Conservation (phyloP, 1,140 invertebrate genomes). For the Drosophila kohkoa region DNA sequence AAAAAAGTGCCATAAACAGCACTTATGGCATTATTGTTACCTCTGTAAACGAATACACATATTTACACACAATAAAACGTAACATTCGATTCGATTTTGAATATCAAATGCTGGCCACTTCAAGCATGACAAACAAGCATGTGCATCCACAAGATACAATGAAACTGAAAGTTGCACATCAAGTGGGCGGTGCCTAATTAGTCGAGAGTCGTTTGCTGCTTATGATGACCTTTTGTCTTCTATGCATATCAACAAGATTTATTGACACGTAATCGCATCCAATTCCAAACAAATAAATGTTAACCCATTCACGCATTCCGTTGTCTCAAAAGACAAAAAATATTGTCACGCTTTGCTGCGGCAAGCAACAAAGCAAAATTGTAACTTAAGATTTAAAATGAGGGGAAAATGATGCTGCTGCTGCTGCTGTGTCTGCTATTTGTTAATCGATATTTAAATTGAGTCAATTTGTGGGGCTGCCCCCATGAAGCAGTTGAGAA, state of each 20-base stretch:
- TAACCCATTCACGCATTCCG: constrained; percentile 14
- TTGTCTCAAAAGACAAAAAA: constrained; percentile 16
- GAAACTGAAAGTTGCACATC: constrained; percentile 42
- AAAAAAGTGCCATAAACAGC: constrained; percentile 52
- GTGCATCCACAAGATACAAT: constrained; percentile 51
- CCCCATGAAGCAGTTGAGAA: constrained; percentile 35
- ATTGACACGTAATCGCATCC: constrained; percentile 38
- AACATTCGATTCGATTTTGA: constrained; percentile 18
- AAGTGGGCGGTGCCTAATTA: constrained; percentile 72
- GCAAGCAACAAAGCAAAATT: constrained; percentile 27
- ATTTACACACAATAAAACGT: constrained; percentile 58
- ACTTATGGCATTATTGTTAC: constrained; percentile 38
- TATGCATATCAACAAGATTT: constrained; percentile 42
- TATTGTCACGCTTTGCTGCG: constrained; percentile 39
- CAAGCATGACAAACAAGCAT: constrained; percentile 42
- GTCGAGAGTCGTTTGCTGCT: constrained; percentile 27
- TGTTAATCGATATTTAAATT: constrained; percentile 70
- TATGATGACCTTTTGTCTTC: constrained; percentile 61
- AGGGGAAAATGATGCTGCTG: neutral
- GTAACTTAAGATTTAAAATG: neutral
- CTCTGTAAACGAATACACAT: constrained; percentile 42
- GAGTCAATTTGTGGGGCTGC: constrained; percentile 52
- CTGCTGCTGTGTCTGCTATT: constrained; percentile 34
- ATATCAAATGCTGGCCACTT: constrained; percentile 18
- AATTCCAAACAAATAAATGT: constrained; percentile 23